Evolutionary conservation across 1,140 invertebrate species (phyloP).

Genomic region (Zaprionus nigranus): DNA sequence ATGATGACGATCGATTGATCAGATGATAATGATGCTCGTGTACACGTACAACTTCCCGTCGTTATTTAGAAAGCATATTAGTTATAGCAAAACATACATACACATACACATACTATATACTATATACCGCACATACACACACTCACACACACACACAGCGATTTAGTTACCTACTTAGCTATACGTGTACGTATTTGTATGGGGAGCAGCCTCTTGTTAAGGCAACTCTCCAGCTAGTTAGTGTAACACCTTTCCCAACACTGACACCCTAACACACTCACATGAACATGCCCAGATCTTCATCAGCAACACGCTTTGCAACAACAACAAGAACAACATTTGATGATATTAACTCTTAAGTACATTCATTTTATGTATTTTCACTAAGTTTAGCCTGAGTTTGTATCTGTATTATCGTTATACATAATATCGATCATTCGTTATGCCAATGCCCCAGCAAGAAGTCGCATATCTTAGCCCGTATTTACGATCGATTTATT

Average conservation of each 20-base stretch:
- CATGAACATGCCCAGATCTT: slow-evolving; percentile 2
- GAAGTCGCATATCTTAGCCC: slow-evolving; percentile 22
- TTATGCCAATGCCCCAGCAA: neutral
- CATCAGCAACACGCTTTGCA: slow-evolving; percentile 25
- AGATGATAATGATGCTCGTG: slow-evolving; percentile 23
- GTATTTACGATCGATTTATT: slow-evolving; percentile 15
- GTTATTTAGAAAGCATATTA: slow-evolving; percentile 25
- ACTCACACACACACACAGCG: slow-evolving; percentile 1
- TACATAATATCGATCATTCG: neutral
- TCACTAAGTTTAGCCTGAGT: neutral
- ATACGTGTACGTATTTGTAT: slow-evolving; percentile 33
- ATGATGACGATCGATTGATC: slow-evolving; percentile 27
- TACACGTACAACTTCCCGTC: slow-evolving; percentile 34
- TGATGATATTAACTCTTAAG: slow-evolving; percentile 13
- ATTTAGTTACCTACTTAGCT: slow-evolving; percentile 13
- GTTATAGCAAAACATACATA: slow-evolving; percentile 5
- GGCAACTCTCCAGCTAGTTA: slow-evolving; percentile 23
- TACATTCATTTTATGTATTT: slow-evolving; percentile 2
- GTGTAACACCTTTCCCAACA: slow-evolving; percentile 10
- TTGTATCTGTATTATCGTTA: slow-evolving; percentile 1
- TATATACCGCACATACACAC: slow-evolving; percentile 2
- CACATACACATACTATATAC: slow-evolving; percentile 1
- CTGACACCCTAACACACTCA: neutral
- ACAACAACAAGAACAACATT: neutral
- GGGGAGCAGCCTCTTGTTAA: slow-evolving; percentile 21